Conservation (phyloP, 2,888 invertebrate species). For the Mesoligia furuncula region DNA sequence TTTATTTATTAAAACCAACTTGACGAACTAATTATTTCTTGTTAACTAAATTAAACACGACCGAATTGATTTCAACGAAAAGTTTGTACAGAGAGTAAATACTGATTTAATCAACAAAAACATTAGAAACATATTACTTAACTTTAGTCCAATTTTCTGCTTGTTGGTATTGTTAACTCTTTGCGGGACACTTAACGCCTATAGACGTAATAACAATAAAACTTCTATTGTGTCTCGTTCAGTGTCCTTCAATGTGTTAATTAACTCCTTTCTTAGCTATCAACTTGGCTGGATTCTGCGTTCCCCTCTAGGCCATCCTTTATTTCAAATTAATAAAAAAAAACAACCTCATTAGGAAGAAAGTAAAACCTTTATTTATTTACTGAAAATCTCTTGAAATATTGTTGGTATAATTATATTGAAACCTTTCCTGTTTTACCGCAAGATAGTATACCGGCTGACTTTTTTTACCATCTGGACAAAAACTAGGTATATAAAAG, state of each 20-base stretch:
- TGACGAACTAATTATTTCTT: conserved; percentile 59
- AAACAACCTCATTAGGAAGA: conserved; percentile 34
- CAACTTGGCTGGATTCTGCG: conserved; percentile 19
- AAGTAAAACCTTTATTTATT: conserved; percentile 26
- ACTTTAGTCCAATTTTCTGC: conserved; percentile 53
- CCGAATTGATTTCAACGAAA: conserved; percentile 49
- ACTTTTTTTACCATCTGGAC: no score
- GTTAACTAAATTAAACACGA: conserved; percentile 55
- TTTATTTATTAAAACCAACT: conserved; percentile 64
- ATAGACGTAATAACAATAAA: no score
- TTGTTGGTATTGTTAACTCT: conserved; percentile 53
- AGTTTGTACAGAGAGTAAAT: conserved; percentile 47
- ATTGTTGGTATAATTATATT: conserved; percentile 9
- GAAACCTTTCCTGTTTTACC: conserved; percentile 9
- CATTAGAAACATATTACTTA: conserved; percentile 47
- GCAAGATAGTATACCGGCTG: neutral
- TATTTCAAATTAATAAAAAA: conserved; percentile 44
- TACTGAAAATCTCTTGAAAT: conserved; percentile 26
- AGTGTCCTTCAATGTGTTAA: no score
- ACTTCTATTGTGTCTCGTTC: no score
- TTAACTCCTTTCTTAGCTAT: conserved; percentile 49
- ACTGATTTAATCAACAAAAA: conserved; percentile 46
- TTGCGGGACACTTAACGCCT: no score
- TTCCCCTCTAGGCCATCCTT: conserved; percentile 38
- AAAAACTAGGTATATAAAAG: neutral